Percentiles rank a stretch among this genome's conserved stretches.
Conservation (phyloP, 2,888 invertebrate genomes). For the Conchocele bisecta region DNA sequence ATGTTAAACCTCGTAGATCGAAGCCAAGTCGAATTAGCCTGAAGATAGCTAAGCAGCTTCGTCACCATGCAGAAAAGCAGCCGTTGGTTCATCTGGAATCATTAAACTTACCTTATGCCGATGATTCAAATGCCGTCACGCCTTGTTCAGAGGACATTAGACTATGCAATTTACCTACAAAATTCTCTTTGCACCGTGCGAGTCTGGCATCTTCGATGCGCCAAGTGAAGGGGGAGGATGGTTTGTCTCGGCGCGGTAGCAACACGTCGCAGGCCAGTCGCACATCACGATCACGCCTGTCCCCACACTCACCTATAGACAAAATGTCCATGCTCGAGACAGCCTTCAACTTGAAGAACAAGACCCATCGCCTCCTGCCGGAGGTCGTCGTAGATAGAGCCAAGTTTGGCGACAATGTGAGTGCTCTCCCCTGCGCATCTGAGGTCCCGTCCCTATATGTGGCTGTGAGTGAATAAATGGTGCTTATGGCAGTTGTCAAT, state of each 20-base stretch:
- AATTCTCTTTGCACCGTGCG: constrained; percentile 83
- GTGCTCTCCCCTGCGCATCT: too few relatives aligned
- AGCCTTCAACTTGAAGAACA: constrained; percentile 64
- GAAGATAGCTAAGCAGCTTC: constrained; percentile 60
- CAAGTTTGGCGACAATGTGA: constrained; percentile 77
- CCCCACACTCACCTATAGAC: constrained; percentile 97
- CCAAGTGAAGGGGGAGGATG: constrained; percentile 35
- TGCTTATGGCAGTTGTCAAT: too few relatives aligned
- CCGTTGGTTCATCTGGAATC: constrained; percentile 94
- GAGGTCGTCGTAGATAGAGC: constrained; percentile 82
- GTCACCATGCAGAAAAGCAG: constrained; percentile 89
- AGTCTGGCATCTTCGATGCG: constrained; percentile 61
- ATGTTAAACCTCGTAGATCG: constrained; percentile 92
- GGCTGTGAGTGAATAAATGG: too few relatives aligned
- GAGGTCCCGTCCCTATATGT: too few relatives aligned
- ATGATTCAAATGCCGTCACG: constrained; percentile 98
- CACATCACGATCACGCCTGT: constrained; percentile 83
- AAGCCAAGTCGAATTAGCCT: constrained; percentile 88
- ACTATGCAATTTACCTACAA: constrained; percentile 79
- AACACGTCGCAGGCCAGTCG: constrained; percentile 71
- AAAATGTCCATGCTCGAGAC: constrained; percentile 73
- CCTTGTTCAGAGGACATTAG: constrained; percentile 95
- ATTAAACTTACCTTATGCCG: constrained; percentile 92
- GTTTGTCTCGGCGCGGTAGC: constrained; percentile 70
- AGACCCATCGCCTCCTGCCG: constrained; percentile 76